phyloP scores from a whole-genome alignment of 2,888 invertebrate genomes.

The Lymantria monacha region DNA sequence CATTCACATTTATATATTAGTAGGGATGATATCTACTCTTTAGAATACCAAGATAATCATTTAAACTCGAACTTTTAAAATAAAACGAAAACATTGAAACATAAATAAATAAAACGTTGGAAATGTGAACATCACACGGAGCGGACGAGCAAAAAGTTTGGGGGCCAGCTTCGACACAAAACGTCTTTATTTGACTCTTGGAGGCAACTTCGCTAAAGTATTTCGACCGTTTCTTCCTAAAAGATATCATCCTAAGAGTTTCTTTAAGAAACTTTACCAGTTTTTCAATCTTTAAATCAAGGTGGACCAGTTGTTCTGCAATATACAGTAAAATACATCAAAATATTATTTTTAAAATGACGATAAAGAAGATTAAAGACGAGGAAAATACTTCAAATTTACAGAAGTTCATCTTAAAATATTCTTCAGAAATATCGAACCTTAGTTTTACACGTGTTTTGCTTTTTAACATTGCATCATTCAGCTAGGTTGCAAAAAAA shows the following conservation, averaged over 20 bases:
- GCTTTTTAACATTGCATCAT: too few relatives aligned
- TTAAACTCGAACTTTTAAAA: slow-evolving; percentile 23
- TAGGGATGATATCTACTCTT: not conserved
- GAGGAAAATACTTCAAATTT: too few relatives aligned
- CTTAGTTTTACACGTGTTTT: too few relatives aligned
- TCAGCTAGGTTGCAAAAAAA: too few relatives aligned
- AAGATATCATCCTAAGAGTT: slow-evolving; percentile 48
- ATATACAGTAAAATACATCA: slow-evolving; percentile 17
- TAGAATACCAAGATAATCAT: not conserved
- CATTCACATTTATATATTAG: too few relatives aligned
- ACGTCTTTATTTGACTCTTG: slow-evolving; percentile 49
- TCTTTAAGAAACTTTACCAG: slow-evolving; percentile 38
- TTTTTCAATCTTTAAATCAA: slow-evolving; percentile 48
- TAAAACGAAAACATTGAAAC: slow-evolving; percentile 20
- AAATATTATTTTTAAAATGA: too few relatives aligned
- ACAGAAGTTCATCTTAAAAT: too few relatives aligned
- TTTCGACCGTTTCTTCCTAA: slow-evolving; percentile 33
- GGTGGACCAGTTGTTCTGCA: slow-evolving; percentile 16
- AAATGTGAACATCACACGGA: slow-evolving; percentile 21
- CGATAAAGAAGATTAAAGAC: too few relatives aligned
- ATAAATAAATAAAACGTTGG: slow-evolving; percentile 30
- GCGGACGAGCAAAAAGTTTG: slow-evolving; percentile 30
- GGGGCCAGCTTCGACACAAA: slow-evolving; percentile 35
- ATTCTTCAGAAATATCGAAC: too few relatives aligned
- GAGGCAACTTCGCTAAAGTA: slow-evolving; percentile 32